These are phyloP conservation scores for Meteorus colon DNA, from an alignment of 2,888 invertebrate genomes.

Conservation along the genomic window DNA sequence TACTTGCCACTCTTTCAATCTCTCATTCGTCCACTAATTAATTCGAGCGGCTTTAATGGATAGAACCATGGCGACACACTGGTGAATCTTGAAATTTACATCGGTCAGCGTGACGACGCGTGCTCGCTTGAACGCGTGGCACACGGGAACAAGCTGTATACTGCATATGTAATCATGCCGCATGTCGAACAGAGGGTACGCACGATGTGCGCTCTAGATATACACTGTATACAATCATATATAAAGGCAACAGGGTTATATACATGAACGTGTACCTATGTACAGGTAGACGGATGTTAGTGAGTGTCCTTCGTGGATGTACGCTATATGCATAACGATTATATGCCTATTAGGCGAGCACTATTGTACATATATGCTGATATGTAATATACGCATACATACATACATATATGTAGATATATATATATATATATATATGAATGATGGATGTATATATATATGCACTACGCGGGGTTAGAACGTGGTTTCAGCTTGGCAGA, in stretches of 20 bases:
- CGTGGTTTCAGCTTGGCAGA: conserved; percentile 48
- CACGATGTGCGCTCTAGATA: conserved; percentile 32
- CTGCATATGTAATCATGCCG: conserved; percentile 62
- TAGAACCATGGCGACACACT: conserved; percentile 8
- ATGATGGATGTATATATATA: conserved; percentile 37
- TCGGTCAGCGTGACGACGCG: conserved; percentile 52
- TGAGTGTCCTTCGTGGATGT: conserved; percentile 39
- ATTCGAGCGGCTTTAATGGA: conserved; percentile 26
- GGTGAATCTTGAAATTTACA: conserved; percentile 56
- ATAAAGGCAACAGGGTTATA: conserved; percentile 17
- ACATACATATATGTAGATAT: conserved; percentile 18
- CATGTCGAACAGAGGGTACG: conserved; percentile 54
- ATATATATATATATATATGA: conserved; percentile 38
- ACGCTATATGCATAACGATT: conserved; percentile 68
- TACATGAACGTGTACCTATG: conserved; percentile 10
- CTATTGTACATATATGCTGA: conserved; percentile 56
- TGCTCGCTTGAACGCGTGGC: conserved; percentile 50
- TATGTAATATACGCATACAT: conserved; percentile 44
- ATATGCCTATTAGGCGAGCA: conserved; percentile 72
- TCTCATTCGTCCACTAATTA: conserved; percentile 9
- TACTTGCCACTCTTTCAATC: background rate
- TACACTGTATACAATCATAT: conserved; percentile 7
- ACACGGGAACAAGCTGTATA: conserved; percentile 45
- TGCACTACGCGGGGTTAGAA: conserved; percentile 36
- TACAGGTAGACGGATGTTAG: conserved; percentile 36